phyloP scores from a whole-genome alignment of 1,140 invertebrate species.

The Lasioglossum albipes region DNA sequence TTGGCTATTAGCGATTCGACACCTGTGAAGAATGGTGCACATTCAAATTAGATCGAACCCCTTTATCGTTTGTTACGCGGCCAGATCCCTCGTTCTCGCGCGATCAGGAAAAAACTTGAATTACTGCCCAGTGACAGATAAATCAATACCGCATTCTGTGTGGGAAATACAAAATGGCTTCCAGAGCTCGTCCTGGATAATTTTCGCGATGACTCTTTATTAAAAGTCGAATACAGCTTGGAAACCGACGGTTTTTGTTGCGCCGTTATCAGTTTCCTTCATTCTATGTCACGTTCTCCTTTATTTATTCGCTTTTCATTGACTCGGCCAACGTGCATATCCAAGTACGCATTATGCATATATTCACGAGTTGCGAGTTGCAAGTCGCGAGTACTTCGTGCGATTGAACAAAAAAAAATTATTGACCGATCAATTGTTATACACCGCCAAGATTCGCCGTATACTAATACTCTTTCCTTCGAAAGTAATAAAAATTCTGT shows the following conservation, averaged over 20 bases:
- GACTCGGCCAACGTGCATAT: neutral
- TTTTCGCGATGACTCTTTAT: conserved; percentile 43
- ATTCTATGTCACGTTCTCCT: neutral
- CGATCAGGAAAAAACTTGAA: conserved; percentile 57
- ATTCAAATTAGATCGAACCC: conserved; percentile 31
- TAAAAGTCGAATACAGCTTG: neutral
- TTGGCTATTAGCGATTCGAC: conserved; percentile 35
- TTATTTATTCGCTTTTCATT: conserved; percentile 4
- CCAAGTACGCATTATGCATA: conserved; percentile 12
- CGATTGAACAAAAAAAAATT: conserved; percentile 10
- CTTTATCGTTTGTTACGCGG: conserved; percentile 18
- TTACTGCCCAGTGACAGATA: conserved; percentile 73
- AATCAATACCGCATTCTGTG: conserved; percentile 79
- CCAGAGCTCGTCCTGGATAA: conserved; percentile 62
- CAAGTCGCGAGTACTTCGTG: neutral
- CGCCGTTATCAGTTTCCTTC: neutral
- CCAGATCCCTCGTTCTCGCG: conserved; percentile 39
- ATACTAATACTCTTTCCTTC: neutral
- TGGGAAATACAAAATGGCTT: conserved; percentile 79
- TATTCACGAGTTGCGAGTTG: neutral
- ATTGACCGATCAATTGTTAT: neutral
- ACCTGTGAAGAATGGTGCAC: conserved; percentile 43
- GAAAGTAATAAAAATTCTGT: neutral
- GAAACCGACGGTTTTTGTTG: neutral
- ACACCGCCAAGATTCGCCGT: neutral